phyloP scores from a whole-genome alignment of 1,140 invertebrate species.

The Euura saliciscinereae region DNA sequence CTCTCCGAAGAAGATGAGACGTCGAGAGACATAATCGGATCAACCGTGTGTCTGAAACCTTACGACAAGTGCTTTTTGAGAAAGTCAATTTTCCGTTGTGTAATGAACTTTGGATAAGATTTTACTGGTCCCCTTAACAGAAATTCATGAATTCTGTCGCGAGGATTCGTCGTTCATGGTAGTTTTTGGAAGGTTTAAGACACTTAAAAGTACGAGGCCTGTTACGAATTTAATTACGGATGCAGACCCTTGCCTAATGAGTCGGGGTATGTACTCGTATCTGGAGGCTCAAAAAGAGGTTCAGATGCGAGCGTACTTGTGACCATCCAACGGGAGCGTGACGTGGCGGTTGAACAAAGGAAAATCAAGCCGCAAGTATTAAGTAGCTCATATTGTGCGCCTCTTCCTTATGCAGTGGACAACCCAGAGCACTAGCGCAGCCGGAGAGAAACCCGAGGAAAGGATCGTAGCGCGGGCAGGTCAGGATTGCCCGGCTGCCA shows the following conservation, averaged over 20 bases:
- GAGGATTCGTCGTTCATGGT: too few relatives aligned
- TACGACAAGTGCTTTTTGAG: too few relatives aligned
- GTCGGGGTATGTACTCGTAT: conserved; percentile 36
- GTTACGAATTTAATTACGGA: conserved; percentile 38
- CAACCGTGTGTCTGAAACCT: too few relatives aligned
- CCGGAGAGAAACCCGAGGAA: too few relatives aligned
- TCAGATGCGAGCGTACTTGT: background rate
- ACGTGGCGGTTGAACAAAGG: conserved; percentile 4
- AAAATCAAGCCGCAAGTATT: conserved; percentile 1
- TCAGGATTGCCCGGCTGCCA: background rate
- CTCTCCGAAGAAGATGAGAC: too few relatives aligned
- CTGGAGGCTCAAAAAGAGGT: conserved; percentile 4
- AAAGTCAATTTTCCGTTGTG: too few relatives aligned
- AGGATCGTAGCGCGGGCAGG: background rate
- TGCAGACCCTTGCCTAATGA: conserved; percentile 36
- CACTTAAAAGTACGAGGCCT: conserved; percentile 4
- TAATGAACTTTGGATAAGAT: too few relatives aligned
- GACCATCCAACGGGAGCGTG: background rate
- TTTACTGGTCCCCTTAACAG: too few relatives aligned
- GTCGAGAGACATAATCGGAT: too few relatives aligned
- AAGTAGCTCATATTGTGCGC: background rate
- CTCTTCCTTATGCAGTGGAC: background rate
- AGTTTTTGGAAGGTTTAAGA: too few relatives aligned
- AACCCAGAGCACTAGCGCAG: too few relatives aligned
- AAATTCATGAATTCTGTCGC: too few relatives aligned